Evolutionary conservation across 2,113 vertebrate species (phyloP).

Genomic region (Ibidorhyncha struthersii): DNA sequence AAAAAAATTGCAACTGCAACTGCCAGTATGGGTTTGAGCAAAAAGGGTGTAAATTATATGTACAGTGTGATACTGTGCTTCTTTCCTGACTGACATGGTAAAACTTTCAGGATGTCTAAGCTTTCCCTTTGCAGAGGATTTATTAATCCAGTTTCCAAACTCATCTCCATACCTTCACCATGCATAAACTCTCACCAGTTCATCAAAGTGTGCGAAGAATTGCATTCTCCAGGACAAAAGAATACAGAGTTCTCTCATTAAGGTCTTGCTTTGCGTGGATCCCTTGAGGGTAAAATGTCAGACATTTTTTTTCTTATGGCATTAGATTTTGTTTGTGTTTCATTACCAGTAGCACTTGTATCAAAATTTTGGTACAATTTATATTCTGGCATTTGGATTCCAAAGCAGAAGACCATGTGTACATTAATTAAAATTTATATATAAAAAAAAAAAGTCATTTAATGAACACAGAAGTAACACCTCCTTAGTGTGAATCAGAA

Average conservation of each 20-base stretch:
- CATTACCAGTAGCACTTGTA: neutral
- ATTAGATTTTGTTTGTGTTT: slow-evolving; percentile 40
- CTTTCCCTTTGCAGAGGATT: neutral
- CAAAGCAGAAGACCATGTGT: neutral
- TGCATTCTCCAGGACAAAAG: neutral
- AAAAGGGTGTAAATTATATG: neutral
- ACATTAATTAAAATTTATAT: neutral
- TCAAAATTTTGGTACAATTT: slow-evolving; percentile 8
- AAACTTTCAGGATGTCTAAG: neutral
- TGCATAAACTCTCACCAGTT: neutral
- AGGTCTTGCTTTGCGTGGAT: neutral
- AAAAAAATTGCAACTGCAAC: neutral
- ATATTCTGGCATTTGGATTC: slow-evolving; percentile 1
- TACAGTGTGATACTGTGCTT: neutral
- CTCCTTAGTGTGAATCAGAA: slow-evolving; percentile 32
- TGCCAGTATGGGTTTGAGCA: neutral
- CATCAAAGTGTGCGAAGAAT: neutral
- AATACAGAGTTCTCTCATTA: neutral
- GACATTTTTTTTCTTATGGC: neutral
- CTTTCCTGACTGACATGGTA: neutral
- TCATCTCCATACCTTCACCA: neutral
- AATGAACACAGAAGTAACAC: slow-evolving; percentile 35
- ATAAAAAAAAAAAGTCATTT: neutral
- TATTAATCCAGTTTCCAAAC: neutral
- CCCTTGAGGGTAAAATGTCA: neutral